Base-by-base conservation (phyloP, 2,113 vertebrate species). In the Rhea pennata region DNA sequence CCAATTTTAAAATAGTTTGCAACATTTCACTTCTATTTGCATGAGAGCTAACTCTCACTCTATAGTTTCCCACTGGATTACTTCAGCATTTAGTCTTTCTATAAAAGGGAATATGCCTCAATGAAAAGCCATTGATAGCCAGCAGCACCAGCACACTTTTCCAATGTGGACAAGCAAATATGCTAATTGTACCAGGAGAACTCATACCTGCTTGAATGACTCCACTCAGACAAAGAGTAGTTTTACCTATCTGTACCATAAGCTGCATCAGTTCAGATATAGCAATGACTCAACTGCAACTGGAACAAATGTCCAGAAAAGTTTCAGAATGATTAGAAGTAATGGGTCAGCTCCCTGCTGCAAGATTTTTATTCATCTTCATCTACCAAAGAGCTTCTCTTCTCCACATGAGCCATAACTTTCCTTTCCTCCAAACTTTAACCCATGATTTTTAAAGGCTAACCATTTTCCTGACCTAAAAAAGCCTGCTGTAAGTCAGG, bases 391-490 rank as follows among this genome's bases (percentile, higher is more conserved):
- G 84, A 54, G 44, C 77, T 85, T 92, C 88, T 84, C 80, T 82
- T 96, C 93, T 92, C 77, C 78, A 82, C 84, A 79, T 81, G 84
- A 96, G 56, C 53, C 65, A 92, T 48, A 87, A 91, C 67, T 74
- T 92, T 39, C 64, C 61, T 85, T 77, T 80, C 81, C 73, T 71
- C 84, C 88, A 84, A 91, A 93, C 53, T 78, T 73, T 87, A 67
- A 83, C 90, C 85, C 10, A 7, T 0, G 0, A 56, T 80, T 93
- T 96, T 93, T 90, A 92, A 90, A 95, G 83, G 85, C 85, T 94
- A 92, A 72, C 88, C 56, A 75, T 65, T 44, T 53, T 83, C 76
- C 72, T 92, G 90, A 94, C 86, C 83, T 96, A 90, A 81, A 96
- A 96, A 96, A 78, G 7, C 23, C 27, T 71, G 40, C 73, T 31